Percentiles rank a stretch among this genome's conserved stretches.
These are phyloP conservation scores for Drosophila pachea DNA, from an alignment of 1,140 invertebrate species.

Conservation along the genomic window DNA sequence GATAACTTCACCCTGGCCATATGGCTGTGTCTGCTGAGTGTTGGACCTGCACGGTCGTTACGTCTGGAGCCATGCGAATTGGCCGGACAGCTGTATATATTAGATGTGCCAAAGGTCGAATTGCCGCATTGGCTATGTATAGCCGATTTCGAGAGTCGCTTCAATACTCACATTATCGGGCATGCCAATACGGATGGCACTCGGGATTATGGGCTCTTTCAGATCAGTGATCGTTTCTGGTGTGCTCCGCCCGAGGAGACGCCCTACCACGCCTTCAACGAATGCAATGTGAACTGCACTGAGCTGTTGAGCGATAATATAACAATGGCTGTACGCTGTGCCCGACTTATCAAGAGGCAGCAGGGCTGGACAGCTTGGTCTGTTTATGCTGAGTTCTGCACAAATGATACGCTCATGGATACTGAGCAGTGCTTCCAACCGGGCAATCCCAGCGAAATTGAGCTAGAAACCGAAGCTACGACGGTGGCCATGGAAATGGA, in stretches of 20 bases:
- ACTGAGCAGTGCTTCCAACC: constrained; percentile 59
- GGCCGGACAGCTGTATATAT: constrained; percentile 62
- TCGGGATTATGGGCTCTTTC: constrained; percentile 75
- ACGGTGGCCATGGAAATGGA: constrained; percentile 21
- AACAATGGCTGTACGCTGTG: constrained; percentile 66
- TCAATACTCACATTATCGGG: constrained; percentile 66
- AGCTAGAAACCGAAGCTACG: constrained; percentile 3
- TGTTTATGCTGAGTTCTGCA: constrained; percentile 81
- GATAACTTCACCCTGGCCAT: constrained; percentile 22
- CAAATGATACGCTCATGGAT: constrained; percentile 51
- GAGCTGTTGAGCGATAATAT: constrained; percentile 67
- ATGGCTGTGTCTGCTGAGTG: constrained; percentile 17
- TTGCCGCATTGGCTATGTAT: constrained; percentile 67
- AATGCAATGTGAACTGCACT: constrained; percentile 70
- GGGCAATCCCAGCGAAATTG: not conserved
- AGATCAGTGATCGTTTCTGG: constrained; percentile 77
- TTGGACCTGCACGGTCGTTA: constrained; percentile 11
- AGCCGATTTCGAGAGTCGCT: constrained; percentile 68
- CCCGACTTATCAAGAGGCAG: constrained; percentile 53
- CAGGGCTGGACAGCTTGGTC: constrained; percentile 86
- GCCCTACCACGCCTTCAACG: constrained; percentile 59
- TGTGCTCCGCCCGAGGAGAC: constrained; percentile 62
- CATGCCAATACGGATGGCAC: constrained; percentile 65
- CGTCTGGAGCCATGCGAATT: constrained; percentile 81
- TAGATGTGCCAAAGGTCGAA: constrained; percentile 68